Conservation (phyloP, 2,888 invertebrate genomes). For the Drosophila algonquin region DNA sequence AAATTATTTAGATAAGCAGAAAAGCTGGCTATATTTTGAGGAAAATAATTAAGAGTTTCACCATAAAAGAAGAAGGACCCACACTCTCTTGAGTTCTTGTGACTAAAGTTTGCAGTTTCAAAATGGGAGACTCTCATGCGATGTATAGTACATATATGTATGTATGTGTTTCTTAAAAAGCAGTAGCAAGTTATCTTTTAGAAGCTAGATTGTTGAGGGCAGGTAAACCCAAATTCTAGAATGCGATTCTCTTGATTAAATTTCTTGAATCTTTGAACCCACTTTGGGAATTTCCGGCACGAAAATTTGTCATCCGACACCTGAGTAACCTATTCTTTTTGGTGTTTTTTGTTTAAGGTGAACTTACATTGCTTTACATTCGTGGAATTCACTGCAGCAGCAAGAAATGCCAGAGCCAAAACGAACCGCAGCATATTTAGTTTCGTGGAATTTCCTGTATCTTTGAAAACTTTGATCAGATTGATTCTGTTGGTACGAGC, state of each 20-base stretch:
- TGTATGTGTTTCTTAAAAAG: background rate
- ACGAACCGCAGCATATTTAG: conserved; percentile 55
- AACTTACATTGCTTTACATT: conserved; percentile 63
- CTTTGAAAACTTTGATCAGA: background rate
- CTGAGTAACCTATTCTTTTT: background rate
- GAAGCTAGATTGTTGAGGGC: background rate
- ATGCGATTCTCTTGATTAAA: background rate
- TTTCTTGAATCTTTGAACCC: background rate
- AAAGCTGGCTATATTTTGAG: background rate
- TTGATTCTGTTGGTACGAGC: conserved; percentile 17
- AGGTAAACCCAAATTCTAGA: background rate
- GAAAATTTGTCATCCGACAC: background rate
- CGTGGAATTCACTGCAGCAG: conserved; percentile 43
- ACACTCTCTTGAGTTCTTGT: background rate
- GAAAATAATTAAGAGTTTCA: no score
- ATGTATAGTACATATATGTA: background rate
- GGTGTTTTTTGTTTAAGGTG: background rate
- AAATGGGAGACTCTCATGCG: background rate
- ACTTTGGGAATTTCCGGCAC: background rate
- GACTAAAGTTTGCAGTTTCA: background rate
- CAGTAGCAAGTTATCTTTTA: background rate
- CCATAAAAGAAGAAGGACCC: background rate
- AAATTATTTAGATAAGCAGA: background rate
- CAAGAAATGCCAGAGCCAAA: conserved; percentile 44
- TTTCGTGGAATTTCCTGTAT: conserved; percentile 7